These are phyloP conservation scores for Apolygus lucorum DNA, from an alignment of 1,140 invertebrate genomes.

Conservation along the genomic window DNA sequence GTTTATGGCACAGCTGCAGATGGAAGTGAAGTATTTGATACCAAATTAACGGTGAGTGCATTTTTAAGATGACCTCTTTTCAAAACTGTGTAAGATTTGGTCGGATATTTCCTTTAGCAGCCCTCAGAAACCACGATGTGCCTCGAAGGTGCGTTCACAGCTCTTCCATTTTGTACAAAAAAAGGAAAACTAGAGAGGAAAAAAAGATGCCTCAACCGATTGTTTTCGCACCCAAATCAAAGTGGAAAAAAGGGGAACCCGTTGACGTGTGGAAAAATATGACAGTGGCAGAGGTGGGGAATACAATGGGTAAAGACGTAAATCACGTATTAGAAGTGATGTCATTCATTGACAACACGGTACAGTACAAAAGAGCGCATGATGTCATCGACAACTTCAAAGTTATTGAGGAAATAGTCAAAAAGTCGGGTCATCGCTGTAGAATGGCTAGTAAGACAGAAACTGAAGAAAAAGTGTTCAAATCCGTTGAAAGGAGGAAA, in stretches of 20 bases:
- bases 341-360: conserved; percentile 51
- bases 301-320: conserved; percentile 43
- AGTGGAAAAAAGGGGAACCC: conserved; percentile 39
- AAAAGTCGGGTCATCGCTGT: conserved; percentile 52
- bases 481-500: conserved; percentile 30
- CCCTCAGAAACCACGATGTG: too few species aligned
- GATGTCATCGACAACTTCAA: conserved; percentile 45
- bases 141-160: conserved; percentile 27
- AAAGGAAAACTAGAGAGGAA: conserved; percentile 30
- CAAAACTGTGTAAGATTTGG: too few species aligned
- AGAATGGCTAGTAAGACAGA: conserved; percentile 45
- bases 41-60: too few species aligned
- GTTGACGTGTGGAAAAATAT: conserved; percentile 68
- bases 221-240: conserved; percentile 15
- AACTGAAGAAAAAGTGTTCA: conserved; percentile 38
- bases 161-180: conserved; percentile 28
- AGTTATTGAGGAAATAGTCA: conserved; percentile 54
- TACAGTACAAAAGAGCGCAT: conserved; percentile 43
- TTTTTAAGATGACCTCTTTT: too few species aligned
- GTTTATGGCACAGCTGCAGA: too few species aligned
- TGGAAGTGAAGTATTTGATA: too few species aligned
- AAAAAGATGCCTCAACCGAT: conserved; percentile 13
- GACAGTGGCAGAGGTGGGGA: conserved; percentile 61
- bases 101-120: too few species aligned
- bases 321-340: conserved; percentile 62